Conservation (phyloP, 2,888 invertebrate genomes). For the Formica aserva region DNA sequence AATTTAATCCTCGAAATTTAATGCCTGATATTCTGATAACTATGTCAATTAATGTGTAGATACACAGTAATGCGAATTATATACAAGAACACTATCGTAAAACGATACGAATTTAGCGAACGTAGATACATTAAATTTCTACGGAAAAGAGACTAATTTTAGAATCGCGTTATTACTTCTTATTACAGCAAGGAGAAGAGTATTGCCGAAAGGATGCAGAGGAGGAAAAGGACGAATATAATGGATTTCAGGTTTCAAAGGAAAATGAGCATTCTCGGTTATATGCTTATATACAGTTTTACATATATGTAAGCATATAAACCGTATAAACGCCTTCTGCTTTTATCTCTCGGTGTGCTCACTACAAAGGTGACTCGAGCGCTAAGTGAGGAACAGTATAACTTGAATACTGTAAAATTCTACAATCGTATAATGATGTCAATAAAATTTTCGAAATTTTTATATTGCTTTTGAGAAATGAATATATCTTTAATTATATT, state of each 20-base stretch:
- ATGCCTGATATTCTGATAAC: neutral
- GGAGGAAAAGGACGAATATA: conserved; percentile 30
- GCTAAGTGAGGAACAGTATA: conserved; percentile 44
- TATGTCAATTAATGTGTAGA: neutral
- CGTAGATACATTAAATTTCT: neutral
- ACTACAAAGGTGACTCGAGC: conserved; percentile 34
- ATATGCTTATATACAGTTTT: conserved; percentile 11
- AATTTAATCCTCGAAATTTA: neutral
- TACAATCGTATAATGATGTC: neutral
- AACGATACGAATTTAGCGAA: neutral
- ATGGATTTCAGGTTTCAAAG: conserved; percentile 57
- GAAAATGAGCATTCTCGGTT: conserved; percentile 53
- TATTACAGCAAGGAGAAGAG: conserved; percentile 21
- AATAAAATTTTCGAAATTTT: conserved; percentile 3
- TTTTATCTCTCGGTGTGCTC: conserved; percentile 39
- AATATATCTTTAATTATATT: neutral
- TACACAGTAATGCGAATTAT: neutral
- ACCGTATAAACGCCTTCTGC: conserved; percentile 43
- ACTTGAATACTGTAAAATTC: conserved; percentile 17
- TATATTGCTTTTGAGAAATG: neutral
- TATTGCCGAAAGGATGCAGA: conserved; percentile 47
- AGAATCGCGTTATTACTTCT: conserved; percentile 22
- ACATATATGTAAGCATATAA: conserved; percentile 18
- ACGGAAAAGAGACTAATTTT: neutral
- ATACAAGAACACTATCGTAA: neutral